Evolutionary conservation across 2,888 invertebrate genomes (phyloP).

Genomic region (Lypha dubia): DNA sequence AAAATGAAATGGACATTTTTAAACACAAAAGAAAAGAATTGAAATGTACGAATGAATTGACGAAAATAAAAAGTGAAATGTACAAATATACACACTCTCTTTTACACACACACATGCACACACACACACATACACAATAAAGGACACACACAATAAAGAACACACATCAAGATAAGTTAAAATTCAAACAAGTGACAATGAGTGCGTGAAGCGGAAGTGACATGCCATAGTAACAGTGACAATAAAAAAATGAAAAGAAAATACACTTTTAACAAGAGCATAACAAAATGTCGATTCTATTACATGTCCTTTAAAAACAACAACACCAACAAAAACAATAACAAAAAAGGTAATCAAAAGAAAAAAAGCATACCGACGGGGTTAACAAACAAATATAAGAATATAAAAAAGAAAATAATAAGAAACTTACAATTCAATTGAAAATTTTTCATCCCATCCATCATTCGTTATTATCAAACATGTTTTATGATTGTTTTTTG

Average conservation of each 20-base stretch:
- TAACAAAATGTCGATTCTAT: constrained; percentile 11
- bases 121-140: not conserved
- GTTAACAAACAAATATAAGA: not conserved
- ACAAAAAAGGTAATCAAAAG: constrained; percentile 1
- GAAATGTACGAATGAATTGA: constrained; percentile 52
- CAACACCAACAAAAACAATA: not conserved
- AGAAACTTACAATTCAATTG: constrained; percentile 65
- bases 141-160: not conserved
- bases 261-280: not conserved
- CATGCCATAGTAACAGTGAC: constrained; percentile 61
- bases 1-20: constrained; percentile 38
- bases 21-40: constrained; percentile 45
- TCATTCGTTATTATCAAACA: constrained; percentile 68
- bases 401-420: not conserved
- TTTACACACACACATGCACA: not conserved
- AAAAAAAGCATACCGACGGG: constrained; percentile 17
- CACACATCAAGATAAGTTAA: not conserved
- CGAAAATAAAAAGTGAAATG: constrained; percentile 21
- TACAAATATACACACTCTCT: not conserved
- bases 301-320: not conserved
- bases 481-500: constrained; percentile 31
- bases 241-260: constrained; percentile 17
- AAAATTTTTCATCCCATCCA: constrained; percentile 65
- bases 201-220: constrained; percentile 68
- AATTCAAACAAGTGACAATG: constrained; percentile 62